Conservation (phyloP, 2,113 vertebrate species). For the Eulemur rufifrons region DNA sequence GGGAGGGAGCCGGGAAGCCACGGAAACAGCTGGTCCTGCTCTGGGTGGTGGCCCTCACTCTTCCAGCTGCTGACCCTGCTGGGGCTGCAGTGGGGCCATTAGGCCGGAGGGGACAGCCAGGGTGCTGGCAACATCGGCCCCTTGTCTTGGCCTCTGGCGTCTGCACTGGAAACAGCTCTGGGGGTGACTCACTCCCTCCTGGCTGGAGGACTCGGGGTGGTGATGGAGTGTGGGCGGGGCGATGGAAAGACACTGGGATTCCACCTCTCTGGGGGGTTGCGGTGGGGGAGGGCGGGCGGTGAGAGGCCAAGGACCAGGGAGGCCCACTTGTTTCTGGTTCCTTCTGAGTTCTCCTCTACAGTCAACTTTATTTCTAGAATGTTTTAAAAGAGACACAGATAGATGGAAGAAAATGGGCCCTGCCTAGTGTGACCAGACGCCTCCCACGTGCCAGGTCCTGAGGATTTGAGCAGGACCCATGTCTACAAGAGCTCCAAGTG, state of each 20-base stretch:
- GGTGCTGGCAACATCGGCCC: background rate
- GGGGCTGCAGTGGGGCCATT: accelerated
- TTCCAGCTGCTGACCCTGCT: background rate
- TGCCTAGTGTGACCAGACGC: background rate
- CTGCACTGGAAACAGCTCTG: background rate
- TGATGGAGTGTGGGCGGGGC: background rate
- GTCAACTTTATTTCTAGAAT: background rate
- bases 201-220: background rate
- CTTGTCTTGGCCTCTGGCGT: background rate
- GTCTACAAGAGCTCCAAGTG: background rate
- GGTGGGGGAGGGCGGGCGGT: no score
- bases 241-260: background rate
- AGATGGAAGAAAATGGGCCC: background rate
- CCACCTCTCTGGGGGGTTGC: background rate
- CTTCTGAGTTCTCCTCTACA: background rate
- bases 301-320: background rate
- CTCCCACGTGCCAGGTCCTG: background rate
- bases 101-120: background rate
- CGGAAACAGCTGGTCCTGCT: constrained; percentile 21
- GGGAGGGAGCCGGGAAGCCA: constrained; percentile 19
- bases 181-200: background rate
- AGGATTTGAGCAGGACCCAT: accelerated
- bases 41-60: background rate
- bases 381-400: background rate
- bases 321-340: background rate